Percentiles rank a stretch among this genome's conserved stretches.
Conservation (phyloP, 1,140 invertebrate genomes). For the Bombus terrestris region DNA sequence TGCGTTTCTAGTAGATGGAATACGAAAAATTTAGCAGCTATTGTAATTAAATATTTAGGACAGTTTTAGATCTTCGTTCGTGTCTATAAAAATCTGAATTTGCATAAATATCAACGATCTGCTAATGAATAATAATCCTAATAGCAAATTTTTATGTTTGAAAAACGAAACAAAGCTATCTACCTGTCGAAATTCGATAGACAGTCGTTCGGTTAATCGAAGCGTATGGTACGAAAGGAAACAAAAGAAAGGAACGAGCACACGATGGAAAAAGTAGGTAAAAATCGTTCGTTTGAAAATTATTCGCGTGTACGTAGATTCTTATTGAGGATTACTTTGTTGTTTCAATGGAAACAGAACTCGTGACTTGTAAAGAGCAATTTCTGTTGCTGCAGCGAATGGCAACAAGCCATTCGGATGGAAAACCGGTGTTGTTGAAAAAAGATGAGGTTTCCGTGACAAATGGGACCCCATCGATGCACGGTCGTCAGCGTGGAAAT, state of each 20-base stretch:
- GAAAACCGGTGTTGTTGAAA: constrained; percentile 39
- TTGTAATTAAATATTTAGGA: too few relatives aligned
- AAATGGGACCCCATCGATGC: constrained; percentile 43
- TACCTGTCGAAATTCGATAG: neutral
- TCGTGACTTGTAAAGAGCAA: constrained; percentile 1
- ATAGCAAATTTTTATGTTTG: neutral
- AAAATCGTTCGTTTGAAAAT: neutral
- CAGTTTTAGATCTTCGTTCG: too few relatives aligned
- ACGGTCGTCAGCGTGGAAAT: constrained; percentile 47
- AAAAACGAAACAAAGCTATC: neutral
- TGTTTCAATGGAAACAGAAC: neutral
- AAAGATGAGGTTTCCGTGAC: constrained; percentile 47
- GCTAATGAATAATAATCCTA: neutral
- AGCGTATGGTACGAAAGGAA: neutral
- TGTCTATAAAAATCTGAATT: too few relatives aligned
- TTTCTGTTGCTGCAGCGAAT: neutral
- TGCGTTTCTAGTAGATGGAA: too few relatives aligned
- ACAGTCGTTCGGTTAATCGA: neutral
- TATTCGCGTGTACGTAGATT: neutral
- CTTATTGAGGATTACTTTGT: constrained; percentile 23
- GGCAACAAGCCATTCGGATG: constrained; percentile 22
- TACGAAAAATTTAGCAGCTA: too few relatives aligned
- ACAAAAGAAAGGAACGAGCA: neutral
- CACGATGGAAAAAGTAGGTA: too few relatives aligned
- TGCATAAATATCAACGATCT: too few relatives aligned